Evolutionary conservation across 2,113 vertebrate species (phyloP).

Genomic region (Trichechus manatus): DNA sequence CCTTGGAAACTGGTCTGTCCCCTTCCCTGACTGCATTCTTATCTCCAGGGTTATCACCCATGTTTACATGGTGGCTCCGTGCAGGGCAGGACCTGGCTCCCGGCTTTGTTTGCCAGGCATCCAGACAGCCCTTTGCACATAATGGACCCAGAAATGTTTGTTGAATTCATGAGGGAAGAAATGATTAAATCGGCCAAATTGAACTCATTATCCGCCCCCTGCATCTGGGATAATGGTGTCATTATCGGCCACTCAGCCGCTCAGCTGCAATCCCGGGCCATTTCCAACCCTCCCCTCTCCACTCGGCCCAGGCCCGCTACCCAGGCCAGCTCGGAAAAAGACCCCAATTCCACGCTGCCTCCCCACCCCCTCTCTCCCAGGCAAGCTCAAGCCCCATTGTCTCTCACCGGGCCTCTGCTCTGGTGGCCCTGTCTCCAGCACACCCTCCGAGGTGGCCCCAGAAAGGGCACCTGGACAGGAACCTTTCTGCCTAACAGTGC

Average conservation of each 20-base stretch:
- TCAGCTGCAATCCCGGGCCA: background rate
- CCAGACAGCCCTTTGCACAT: background rate
- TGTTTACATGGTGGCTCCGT: rapidly evolving
- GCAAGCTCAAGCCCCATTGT: background rate
- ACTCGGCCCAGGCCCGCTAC: background rate
- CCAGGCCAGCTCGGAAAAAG: background rate
- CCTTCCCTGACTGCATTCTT: background rate
- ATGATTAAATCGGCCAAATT: constrained; percentile 70
- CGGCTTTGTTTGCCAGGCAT: background rate
- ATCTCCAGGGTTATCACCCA: rapidly evolving
- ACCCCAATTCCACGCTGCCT: rapidly evolving
- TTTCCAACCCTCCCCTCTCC: background rate
- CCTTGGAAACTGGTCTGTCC: background rate
- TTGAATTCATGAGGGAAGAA: constrained; percentile 72
- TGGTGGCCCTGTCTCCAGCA: too few relatives aligned
- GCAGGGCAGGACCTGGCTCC: background rate
- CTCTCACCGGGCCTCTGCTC: background rate
- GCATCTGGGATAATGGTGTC: constrained; percentile 38
- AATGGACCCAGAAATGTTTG: constrained; percentile 74
- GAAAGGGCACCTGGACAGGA: background rate
- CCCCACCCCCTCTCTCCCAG: too few relatives aligned
- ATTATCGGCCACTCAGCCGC: constrained; percentile 20
- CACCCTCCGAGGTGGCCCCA: background rate
- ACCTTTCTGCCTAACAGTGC: background rate
- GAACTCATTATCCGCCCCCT: constrained; percentile 58